Evolutionary conservation across 2,113 vertebrate species (phyloP), one percentile per base, ranked within the genome.

Genomic region (Crocuta crocuta): DNA sequence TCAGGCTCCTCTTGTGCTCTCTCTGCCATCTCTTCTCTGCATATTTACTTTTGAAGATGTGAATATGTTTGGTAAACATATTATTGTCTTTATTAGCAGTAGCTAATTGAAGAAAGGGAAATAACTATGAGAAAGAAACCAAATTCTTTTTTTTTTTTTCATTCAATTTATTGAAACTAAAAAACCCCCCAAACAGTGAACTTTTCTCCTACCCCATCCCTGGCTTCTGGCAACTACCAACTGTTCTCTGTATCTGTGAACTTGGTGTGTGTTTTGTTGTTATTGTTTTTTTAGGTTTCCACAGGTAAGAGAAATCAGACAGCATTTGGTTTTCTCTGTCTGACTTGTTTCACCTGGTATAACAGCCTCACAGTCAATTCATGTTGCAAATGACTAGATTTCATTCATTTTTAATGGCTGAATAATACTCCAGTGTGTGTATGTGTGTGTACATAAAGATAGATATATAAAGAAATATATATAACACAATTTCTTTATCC

Each of bases 51-150:
- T 93, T 94, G 61, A 89, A 96, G 50, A 84, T 79, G 48, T 94
- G 58, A 95, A 35, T 97, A 23, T 94, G 55, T 92, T 92, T 97
- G 61, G 55, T 76, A 91, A 89, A 85, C 31, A 68, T 92, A 80
- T 58, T 45, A 68, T 61, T 96, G 53, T 76, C 71, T 94, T 97
- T 93, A 35, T 95, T 87, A 73, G 43, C 33, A 82, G 12, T 95
- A 96, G 33, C 15, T 26, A 70, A 68, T 90, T 88, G 87, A 11
- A 94, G 45, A 95, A 91, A 23, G 76, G 31, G 50, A 79, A 66
- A 81, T 97, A 93, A 86, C 33, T 84, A 13, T 76, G 55, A 96
- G 93, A 93, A 92, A 80, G 58, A 89, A 92, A 83, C 26, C 43
- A 95, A 78, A 94, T 81, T 94, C 48, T 11, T 33, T 19, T 31